phyloP scores from a whole-genome alignment of 2,113 vertebrate genomes.

The Astur gentilis region DNA sequence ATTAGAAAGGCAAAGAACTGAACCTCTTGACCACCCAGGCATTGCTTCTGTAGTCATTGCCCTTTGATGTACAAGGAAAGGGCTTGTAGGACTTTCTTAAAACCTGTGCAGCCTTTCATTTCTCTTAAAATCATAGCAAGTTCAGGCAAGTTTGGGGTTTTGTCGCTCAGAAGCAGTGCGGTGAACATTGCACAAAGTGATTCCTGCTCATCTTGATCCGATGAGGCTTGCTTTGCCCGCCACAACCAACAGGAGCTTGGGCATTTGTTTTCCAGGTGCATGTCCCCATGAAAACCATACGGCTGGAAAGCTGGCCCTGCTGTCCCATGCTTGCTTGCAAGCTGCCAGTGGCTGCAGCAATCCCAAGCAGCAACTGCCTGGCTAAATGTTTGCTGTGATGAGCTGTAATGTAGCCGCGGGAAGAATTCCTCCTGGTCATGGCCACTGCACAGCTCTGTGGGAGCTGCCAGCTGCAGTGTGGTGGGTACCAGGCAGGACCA shows the following conservation, averaged over 20 bases:
- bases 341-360: neutral
- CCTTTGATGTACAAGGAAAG: neutral
- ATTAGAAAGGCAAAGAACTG: neutral
- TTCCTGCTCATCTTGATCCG: neutral
- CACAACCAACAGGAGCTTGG: neutral
- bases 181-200: neutral
- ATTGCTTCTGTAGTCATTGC: neutral
- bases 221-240: neutral
- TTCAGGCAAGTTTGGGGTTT: neutral
- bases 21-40: neutral
- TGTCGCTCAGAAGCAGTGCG: rapidly evolving
- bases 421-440: neutral
- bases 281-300: rapidly evolving
- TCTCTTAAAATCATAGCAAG: neutral
- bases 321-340: neutral
- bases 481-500: neutral
- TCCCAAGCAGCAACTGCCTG: rapidly evolving
- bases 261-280: neutral
- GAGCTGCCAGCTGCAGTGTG: neutral
- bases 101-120: neutral
- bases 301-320: neutral
- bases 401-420: rapidly evolving
- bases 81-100: neutral
- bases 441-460: neutral
- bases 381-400: neutral